phyloP scores from a whole-genome alignment of 1,140 invertebrate species.

The Gryllus bimaculatus region DNA sequence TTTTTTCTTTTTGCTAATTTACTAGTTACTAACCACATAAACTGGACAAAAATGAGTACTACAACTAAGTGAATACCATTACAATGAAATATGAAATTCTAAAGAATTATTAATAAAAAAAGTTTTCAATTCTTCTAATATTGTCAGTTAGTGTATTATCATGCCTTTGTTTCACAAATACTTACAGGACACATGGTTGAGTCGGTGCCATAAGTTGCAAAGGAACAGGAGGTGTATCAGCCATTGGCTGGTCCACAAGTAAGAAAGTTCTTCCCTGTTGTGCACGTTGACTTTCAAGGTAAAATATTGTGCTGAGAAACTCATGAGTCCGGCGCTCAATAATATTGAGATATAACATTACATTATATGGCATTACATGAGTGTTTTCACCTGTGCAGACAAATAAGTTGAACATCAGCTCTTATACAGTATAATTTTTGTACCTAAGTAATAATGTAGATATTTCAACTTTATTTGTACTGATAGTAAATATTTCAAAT shows the following conservation, averaged over 20 bases:
- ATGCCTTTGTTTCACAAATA: not conserved
- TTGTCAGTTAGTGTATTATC: no score
- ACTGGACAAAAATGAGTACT: not conserved
- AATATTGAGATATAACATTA: constrained; percentile 61
- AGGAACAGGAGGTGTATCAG: not conserved
- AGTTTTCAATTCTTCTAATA: no score
- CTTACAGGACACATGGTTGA: not conserved
- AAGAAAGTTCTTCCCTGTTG: no score
- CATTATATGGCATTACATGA: constrained; percentile 55
- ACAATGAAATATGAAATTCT: not conserved
- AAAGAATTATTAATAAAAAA: not conserved
- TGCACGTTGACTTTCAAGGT: not conserved
- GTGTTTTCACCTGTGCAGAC: constrained; percentile 38
- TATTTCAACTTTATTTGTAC: no score
- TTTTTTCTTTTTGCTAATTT: no score
- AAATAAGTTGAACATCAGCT: no score
- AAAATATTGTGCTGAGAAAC: not conserved
- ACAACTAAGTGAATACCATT: not conserved
- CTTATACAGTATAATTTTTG: no score
- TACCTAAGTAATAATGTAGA: no score
- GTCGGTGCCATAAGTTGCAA: not conserved
- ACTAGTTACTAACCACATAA: no score
- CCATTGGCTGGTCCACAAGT: no score
- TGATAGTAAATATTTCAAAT: no score
- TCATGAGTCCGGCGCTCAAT: constrained; percentile 50